Evolutionary conservation across 2,797 vertebrate species (phyloP).

Genomic region (Epinephelus malabaricus): DNA sequence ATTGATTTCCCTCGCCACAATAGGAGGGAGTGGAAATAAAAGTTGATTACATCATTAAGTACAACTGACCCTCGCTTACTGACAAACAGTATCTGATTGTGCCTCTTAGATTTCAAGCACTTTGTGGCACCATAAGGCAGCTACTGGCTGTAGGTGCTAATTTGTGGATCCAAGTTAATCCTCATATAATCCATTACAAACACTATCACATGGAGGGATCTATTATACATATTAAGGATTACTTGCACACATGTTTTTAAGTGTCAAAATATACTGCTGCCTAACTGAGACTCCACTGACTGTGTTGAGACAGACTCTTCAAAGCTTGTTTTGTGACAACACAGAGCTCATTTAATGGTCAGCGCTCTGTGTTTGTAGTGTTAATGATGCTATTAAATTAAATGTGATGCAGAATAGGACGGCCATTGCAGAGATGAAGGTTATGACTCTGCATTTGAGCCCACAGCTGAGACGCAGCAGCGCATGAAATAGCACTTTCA

Average conservation of each 20-base stretch:
- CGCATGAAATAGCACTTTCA: conserved; percentile 19
- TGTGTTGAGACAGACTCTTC: not conserved
- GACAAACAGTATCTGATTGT: not conserved
- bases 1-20: not conserved
- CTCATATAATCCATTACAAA: not conserved
- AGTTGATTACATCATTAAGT: not conserved
- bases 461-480: conserved; percentile 7
- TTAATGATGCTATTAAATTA: conserved; percentile 4
- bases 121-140: not conserved
- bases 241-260: not conserved
- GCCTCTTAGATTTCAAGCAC: not conserved
- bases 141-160: not conserved
- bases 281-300: not conserved
- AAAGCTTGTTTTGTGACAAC: not conserved
- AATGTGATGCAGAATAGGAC: conserved; percentile 10
- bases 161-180: not conserved
- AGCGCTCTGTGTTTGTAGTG: conserved; percentile 6
- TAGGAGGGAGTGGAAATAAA: not conserved
- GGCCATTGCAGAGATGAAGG: not conserved
- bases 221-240: not conserved
- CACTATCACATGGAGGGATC: not conserved
- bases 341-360: not conserved
- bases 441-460: conserved; percentile 16
- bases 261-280: not conserved
- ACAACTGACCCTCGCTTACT: not conserved